Evolutionary conservation across 2,888 invertebrate species (phyloP), one percentile per base, ranked within the genome.

Genomic region (Apamea epomidion): DNA sequence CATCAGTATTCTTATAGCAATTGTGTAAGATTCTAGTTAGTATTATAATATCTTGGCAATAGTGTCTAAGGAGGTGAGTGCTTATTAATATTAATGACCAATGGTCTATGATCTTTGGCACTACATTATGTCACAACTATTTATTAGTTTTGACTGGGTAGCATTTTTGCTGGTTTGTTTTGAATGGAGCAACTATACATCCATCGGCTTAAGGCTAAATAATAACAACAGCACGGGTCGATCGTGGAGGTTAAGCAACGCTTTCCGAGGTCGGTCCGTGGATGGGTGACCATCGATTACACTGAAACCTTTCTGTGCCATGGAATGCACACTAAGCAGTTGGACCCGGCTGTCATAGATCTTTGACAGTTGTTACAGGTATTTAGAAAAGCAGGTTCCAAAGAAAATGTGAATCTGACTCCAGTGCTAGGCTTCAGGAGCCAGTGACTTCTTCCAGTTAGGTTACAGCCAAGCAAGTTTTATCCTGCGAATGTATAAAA

Each of bases 11-110:
- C 37, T 25, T 18, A 69, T 21, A 71, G 16, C 7, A 12, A 42
- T 80, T 58, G 48, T 62, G 45, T 81, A 76, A 70, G 51, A 48
- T 0, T 76, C 2, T 18, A 45, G 8, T 37, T 18, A 32, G 29
- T 4, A 37, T 64, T 45, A n/a, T 45, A 42, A 32, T n/a, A 48
- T 58, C 60, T 84, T 84, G 86, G 77, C 77, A 82, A 45, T 65
- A 65, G 45, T 62, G 25, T 25, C 21, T 18, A 37, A 72, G n/a
- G 64, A 65, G 25, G 14, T 60, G 58, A 42, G n/a, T 72, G n/a
- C 58, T 60, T 14, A 80, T 72, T 60, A 51, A 68, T 84, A 68
- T 79, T 37, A 16, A 62, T 84, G 78, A 83, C 16, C n/a, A 48
- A 72, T 69, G 42, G 29, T 83, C 21, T 69, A 3, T 32, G 5